Conservation (phyloP, 2,888 invertebrate genomes). For the Frankliniella fusca region DNA sequence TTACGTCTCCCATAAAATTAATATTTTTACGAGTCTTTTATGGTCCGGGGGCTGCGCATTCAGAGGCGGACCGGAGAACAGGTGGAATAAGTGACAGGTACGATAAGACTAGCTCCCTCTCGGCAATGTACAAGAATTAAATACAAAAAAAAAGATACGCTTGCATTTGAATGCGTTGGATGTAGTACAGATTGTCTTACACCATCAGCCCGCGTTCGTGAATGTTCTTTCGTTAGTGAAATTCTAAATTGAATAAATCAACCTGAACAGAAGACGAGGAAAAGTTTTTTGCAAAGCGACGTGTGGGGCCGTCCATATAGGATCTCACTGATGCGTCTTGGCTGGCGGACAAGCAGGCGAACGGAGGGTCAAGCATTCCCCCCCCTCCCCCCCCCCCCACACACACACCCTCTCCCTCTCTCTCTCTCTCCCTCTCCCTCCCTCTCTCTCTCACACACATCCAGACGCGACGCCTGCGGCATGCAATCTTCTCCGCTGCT, state of each 20-base stretch:
- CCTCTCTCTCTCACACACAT: background rate
- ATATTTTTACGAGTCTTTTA: conserved; percentile 25
- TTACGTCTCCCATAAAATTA: conserved; percentile 21
- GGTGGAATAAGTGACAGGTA: background rate
- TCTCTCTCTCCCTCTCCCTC: background rate
- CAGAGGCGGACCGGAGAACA: conserved; percentile 13
- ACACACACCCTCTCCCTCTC: too few species aligned
- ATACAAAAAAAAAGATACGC: background rate
- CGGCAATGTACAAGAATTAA: background rate
- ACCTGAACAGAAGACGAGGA: background rate
- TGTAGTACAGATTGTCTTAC: too few species aligned
- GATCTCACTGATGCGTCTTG: background rate
- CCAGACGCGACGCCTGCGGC: background rate
- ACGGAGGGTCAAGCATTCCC: background rate
- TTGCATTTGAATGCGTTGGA: background rate
- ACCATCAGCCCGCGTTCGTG: too few species aligned
- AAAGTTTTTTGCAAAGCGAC: background rate
- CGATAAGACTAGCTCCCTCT: background rate
- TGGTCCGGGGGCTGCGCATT: conserved; percentile 1
- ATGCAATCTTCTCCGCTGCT: background rate
- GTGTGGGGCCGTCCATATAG: background rate
- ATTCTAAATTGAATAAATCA: too few species aligned
- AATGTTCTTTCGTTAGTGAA: too few species aligned
- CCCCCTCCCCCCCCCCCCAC: too few species aligned
- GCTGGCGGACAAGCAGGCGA: background rate